phyloP scores from a whole-genome alignment of 1,140 invertebrate genomes.

The Thaumatotibia leucotreta region DNA sequence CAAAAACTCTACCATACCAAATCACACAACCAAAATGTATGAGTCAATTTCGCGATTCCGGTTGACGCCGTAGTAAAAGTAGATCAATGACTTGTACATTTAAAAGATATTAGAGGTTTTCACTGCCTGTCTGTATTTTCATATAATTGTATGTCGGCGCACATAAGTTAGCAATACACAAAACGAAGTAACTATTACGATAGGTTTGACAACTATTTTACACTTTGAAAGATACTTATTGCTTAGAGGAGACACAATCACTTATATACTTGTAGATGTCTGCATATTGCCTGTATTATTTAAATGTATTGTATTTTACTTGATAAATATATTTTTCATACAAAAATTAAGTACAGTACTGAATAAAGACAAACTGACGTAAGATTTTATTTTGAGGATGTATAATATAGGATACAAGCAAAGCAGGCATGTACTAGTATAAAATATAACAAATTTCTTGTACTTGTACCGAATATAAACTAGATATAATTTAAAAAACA shows the following conservation, averaged over 20 bases:
- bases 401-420: neutral
- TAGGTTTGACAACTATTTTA: neutral
- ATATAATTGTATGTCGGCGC: neutral
- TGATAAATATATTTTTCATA: neutral
- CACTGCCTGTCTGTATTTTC: too few relatives aligned
- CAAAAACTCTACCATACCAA: too few relatives aligned
- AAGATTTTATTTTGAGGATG: neutral
- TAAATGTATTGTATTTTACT: neutral
- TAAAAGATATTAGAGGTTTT: too few relatives aligned
- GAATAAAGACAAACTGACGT: neutral
- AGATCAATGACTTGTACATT: too few relatives aligned
- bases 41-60: too few relatives aligned
- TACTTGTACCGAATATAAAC: neutral
- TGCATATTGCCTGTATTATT: neutral
- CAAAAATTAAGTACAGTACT: neutral
- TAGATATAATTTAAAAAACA: neutral
- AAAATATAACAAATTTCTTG: neutral
- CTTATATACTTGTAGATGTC: neutral
- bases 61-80: too few relatives aligned
- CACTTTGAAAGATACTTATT: neutral
- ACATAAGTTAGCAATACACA: neutral
- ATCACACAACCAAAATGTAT: too few relatives aligned
- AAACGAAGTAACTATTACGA: neutral
- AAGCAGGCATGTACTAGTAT: neutral
- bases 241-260: neutral